Base-by-base conservation (phyloP, 2,797 vertebrate genomes). In the Simalia tracyae region DNA sequence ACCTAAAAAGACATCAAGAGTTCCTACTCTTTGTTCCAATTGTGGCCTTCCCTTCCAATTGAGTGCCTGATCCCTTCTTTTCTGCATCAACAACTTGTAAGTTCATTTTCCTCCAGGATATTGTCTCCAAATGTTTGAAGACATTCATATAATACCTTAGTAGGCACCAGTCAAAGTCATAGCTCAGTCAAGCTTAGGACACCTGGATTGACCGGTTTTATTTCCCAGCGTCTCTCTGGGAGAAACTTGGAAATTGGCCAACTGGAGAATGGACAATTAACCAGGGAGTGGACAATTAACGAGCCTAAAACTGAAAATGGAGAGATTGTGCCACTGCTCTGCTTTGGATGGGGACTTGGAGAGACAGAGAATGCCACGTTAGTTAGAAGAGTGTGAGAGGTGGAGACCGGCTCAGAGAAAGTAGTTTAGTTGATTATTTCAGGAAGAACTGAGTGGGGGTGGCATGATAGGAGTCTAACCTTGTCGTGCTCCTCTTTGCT, bases 401-500 rank as follows among this genome's bases (percentile, higher is more conserved):
- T 64, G 31, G 63, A 81, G 87, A 15, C 60, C 61, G 72, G 84
- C 46, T 61, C 11, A 59, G 57, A 63, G 91, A 68, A 89, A 81
- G 84, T 84, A 91, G 90, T 91, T 93, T 94, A 92, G 72, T 92
- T 92, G 86, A 86, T 89, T 88, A 90, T 93, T 87, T 87, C 72
- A 54, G 90, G 84, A 90, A 91, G 92, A 66, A 85, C 96, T 98
- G 98, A 98, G 96, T 50, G 86, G 36, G 42, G 60, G 88, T 60
- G 19, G 63, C 26, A 3, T 3, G 76, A 60, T 61, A 42, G 96
- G 95, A 95, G 95, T 96, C 97, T 97, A 97, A 99, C 99, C 98
- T 99, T 98, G 98, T 99, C 98, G 68, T 98, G 98, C 84, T 98
- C 97, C 97, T 99, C 98, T 97, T 98, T 98, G 98, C 99, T 99